Base-by-base conservation (phyloP, 2,888 invertebrate species). In the Mythimna lalbum region DNA sequence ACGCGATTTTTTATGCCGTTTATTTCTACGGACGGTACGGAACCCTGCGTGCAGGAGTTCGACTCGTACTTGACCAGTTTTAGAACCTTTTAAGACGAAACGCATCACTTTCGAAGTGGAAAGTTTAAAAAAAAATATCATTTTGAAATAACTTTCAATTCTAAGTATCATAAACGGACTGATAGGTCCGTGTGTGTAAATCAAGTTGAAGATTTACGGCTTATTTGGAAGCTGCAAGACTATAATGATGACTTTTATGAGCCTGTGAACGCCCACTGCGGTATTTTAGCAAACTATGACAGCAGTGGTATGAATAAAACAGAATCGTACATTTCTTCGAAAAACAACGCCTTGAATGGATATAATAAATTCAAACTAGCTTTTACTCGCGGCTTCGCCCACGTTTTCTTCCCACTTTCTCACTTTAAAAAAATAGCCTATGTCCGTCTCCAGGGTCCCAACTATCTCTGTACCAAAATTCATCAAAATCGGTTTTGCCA, bases 121-220 rank as follows among this genome's bases (percentile, higher is more conserved):
- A 33, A 17, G 7, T 27, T n/a, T n/a, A n/a, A n/a, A n/a, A n/a
- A n/a, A n/a, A n/a, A n/a, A n/a, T n/a, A 5, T 12, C 3, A 27
- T 47, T 43, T 47, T n/a, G 14, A 43, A 14, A n/a, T 9, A 33
- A 33, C 23, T 19, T 53, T 39, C 21, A 21, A 64, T 43, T 17
- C 17, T 14, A 23, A 56, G 21, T 33, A 31, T 36, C 27, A 52
- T 43, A 23, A 23, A 60, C 10, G 23, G 39, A 27, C 6, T 43
- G 2, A 17, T 60, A 5, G 19, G 5, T 19, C 17, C 21, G 6
- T n/a, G 21, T 4, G 10, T 31, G 31, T 36, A 23, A 36, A 69
- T 70, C 17, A 59, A 52, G 33, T 69, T 59, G n/a, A 33, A 52
- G 12, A 21, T 66, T 50, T 10, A 27, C 14, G 23, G 19, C n/a